phyloP scores from a whole-genome alignment of 1,140 invertebrate genomes.

The Orchesella cincta region DNA sequence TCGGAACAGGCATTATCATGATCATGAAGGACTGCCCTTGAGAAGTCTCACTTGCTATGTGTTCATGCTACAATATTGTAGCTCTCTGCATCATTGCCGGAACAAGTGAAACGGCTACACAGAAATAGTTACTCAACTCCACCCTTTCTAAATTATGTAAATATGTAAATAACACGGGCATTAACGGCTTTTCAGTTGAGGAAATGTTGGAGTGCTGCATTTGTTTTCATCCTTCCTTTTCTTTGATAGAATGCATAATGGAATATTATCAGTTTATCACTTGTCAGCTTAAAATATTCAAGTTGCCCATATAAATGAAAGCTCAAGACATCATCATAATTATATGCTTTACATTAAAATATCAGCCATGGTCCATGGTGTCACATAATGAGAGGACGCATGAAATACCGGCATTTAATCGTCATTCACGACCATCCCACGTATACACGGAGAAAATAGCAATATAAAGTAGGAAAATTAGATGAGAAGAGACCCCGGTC shows the following conservation, averaged over 20 bases:
- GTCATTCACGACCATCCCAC: no score
- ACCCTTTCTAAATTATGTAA: constrained; percentile 7
- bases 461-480: no score
- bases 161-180: constrained; percentile 6
- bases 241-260: not conserved
- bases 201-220: not conserved
- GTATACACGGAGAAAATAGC: no score
- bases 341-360: no score
- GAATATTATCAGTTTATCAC: no score
- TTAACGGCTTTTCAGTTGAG: constrained; percentile 1
- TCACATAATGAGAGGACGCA: no score
- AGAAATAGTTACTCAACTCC: not conserved
- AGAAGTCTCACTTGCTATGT: not conserved
- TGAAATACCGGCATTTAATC: no score
- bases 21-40: not conserved
- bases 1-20: not conserved
- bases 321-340: no score
- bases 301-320: no score
- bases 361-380: no score
- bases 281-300: no score
- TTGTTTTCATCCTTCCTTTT: not conserved
- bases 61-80: not conserved
- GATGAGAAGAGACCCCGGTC: no score
- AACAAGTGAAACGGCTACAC: not conserved
- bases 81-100: not conserved